Evolutionary conservation across 2,888 invertebrate species (phyloP).

Genomic region (Aplocera efformata): DNA sequence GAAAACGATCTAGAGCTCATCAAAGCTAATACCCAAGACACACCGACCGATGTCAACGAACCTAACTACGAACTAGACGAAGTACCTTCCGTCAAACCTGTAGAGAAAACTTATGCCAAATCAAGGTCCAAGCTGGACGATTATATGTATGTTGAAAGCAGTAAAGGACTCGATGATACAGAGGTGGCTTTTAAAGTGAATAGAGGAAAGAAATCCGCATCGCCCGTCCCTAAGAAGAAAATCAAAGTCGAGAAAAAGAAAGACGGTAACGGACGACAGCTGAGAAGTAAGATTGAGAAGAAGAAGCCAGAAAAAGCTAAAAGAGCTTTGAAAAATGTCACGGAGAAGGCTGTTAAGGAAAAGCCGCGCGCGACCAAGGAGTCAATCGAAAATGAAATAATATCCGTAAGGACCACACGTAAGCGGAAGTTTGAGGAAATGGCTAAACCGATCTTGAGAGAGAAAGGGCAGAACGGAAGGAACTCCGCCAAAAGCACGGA

Average conservation of each 20-base stretch:
- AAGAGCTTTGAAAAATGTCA: slow-evolving; percentile 60
- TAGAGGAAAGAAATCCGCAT: slow-evolving; percentile 46
- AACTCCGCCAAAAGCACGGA: slow-evolving; percentile 42
- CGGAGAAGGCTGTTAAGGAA: slow-evolving; percentile 56
- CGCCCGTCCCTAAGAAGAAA: slow-evolving; percentile 62
- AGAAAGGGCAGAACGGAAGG: slow-evolving; percentile 66
- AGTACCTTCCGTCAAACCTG: slow-evolving; percentile 61
- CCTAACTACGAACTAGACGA: slow-evolving; percentile 54
- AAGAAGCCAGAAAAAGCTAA: slow-evolving; percentile 17
- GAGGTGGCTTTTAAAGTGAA: slow-evolving; percentile 59
- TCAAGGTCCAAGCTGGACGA: slow-evolving; percentile 66
- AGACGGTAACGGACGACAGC: slow-evolving; percentile 38
- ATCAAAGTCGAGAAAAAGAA: slow-evolving; percentile 53
- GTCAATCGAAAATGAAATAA: slow-evolving; percentile 67
- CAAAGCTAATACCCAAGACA: slow-evolving; percentile 59
- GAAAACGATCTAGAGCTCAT: slow-evolving; percentile 69
- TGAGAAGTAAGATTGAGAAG: slow-evolving; percentile 42
- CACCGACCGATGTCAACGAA: slow-evolving; percentile 49
- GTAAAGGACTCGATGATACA: slow-evolving; percentile 58
- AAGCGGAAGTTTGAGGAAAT: slow-evolving; percentile 60
- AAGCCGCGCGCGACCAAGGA: slow-evolving; percentile 58
- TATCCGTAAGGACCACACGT: slow-evolving; percentile 50
- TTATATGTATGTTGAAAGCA: slow-evolving; percentile 68
- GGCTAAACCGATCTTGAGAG: slow-evolving; percentile 61
- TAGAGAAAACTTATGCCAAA: slow-evolving; percentile 67